These are phyloP conservation scores for Phaonia tiefii DNA, from an alignment of 2,888 invertebrate genomes.

Conservation along the genomic window DNA sequence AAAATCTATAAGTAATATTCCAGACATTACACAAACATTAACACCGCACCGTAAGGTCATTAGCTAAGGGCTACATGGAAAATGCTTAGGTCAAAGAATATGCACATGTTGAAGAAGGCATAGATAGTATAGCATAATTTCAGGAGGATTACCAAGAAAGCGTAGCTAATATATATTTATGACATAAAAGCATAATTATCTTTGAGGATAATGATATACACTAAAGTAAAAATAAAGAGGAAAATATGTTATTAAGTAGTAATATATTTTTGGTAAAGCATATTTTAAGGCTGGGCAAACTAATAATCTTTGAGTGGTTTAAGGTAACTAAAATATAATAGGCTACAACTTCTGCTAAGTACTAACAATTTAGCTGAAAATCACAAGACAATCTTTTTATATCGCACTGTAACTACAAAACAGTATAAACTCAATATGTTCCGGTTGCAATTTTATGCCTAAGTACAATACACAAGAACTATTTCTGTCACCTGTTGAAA, in stretches of 20 bases:
- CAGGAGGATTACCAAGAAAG: conserved; percentile 55
- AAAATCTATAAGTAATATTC: conserved; percentile 65
- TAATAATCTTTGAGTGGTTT: no score
- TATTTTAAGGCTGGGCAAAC: background rate
- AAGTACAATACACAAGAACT: no score
- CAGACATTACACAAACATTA: conserved; percentile 64
- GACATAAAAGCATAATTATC: conserved; percentile 48
- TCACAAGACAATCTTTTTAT: no score
- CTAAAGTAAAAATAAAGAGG: background rate
- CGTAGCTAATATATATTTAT: conserved; percentile 67
- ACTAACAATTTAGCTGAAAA: no score
- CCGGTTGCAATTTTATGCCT: no score
- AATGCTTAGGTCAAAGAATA: conserved; percentile 38
- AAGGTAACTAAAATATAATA: no score
- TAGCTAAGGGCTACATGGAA: conserved; percentile 42
- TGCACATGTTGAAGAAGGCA: no score
- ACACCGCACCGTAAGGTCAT: conserved; percentile 57
- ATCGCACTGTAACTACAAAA: no score
- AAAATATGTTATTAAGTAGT: background rate
- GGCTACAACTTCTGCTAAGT: no score
- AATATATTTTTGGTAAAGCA: background rate
- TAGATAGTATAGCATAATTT: conserved; percentile 32
- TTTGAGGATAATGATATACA: conserved; percentile 30
- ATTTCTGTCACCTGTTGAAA: no score
- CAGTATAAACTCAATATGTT: no score